Evolutionary conservation across 2,797 vertebrate species (phyloP), one percentile per base, ranked within the genome.

Genomic region (Naso thynnoides): DNA sequence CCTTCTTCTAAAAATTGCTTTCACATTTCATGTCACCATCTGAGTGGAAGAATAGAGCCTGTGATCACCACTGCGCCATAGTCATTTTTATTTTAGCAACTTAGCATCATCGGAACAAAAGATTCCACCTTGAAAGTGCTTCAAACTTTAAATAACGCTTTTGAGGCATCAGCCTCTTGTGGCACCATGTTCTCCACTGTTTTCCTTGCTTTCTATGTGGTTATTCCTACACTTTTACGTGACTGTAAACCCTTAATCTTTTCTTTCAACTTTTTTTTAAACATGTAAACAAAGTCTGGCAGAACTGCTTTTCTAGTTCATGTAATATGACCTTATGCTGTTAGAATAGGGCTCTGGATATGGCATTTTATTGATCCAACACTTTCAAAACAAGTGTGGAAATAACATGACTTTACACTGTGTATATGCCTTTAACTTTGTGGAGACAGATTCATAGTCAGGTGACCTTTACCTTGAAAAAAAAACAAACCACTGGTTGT

Each of bases 1-100:
- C 8, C 18, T 49, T 58, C 18, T 26, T 45, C n/a, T 57, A 18
- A 69, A 19, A 65, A n/a, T 14, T 47, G 21, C 26, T 60, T 67
- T 61, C 26, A 68, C 2, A 13, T 49, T 60, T 63, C 10, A 48
- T 36, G 23, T 68, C 49, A 48, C 47, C 13, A 24, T 68, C 48
- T 56, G 36, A 75, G 33, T 67, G 48, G n/a, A 64, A 49, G 5
- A 8, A 76, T 56, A 55, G 26, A 31, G 27, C 2, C 14, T 29
- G 47, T 33, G 31, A 76, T 73, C 57, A 45, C n/a, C 10, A 15
- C 31, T 9, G 8, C n/a, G 29, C 33, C 23, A 31, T 21, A 11
- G 11, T 57, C 14, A 15, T 55, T 67, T 52, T 60, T 2, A 31
- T n/a, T 36, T 42, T 3, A 24, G 41, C 29, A 55, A 56, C 57